phyloP scores from a whole-genome alignment of 2,113 vertebrate species.

The Paedocypris sp. region DNA sequence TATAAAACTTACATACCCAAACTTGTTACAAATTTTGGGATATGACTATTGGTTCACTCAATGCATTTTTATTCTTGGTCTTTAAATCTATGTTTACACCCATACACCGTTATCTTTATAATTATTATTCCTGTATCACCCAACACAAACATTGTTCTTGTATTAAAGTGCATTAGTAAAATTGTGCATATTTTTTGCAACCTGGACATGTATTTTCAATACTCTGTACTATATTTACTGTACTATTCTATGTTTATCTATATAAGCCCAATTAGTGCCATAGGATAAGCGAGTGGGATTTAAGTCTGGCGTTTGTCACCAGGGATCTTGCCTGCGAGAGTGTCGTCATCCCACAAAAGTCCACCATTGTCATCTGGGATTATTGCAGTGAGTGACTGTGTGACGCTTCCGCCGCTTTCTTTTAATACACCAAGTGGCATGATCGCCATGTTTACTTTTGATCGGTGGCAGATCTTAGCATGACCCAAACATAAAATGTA shows the following conservation, averaged over 20 bases:
- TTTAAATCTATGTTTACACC: too few species aligned
- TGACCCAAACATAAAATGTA: slow-evolving; percentile 20
- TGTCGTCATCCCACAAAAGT: slow-evolving; percentile 25
- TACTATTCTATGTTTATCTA: too few species aligned
- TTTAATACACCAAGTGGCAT: neutral
- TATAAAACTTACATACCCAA: too few species aligned
- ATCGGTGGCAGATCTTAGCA: slow-evolving; percentile 6
- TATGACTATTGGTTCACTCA: too few species aligned
- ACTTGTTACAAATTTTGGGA: too few species aligned
- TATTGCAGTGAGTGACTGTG: slow-evolving; percentile 18
- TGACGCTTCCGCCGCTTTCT: slow-evolving; percentile 19
- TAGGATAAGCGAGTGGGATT: neutral
- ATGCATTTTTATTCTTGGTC: too few species aligned
- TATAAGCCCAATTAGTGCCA: neutral
- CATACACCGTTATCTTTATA: too few species aligned
- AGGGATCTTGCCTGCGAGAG: slow-evolving; percentile 7
- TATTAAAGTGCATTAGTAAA: too few species aligned
- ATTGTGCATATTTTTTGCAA: too few species aligned
- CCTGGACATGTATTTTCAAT: too few species aligned
- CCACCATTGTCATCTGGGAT: slow-evolving; percentile 29
- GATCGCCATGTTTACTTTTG: slow-evolving; percentile 23
- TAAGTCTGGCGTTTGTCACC: slow-evolving; percentile 18
- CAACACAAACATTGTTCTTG: too few species aligned
- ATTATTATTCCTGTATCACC: too few species aligned
- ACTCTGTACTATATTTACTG: slow-evolving; percentile 35